Evolutionary conservation across 2,888 invertebrate genomes (phyloP).

Genomic region (Pemphredon lugubris): DNA sequence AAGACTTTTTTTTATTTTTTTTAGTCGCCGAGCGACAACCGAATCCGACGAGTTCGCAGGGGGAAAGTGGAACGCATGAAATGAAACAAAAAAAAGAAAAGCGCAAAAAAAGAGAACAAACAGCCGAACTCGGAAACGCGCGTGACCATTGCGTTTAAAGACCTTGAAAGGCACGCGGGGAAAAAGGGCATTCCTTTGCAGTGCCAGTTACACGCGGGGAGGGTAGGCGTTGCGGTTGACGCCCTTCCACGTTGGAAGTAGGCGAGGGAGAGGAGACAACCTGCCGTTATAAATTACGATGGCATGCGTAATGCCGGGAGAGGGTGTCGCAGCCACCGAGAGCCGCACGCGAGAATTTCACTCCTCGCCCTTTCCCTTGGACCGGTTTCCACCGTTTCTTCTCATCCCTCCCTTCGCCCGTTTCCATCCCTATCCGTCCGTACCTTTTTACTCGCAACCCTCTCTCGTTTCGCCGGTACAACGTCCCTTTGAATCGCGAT

Average conservation of each 20-base stretch:
- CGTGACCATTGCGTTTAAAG: conserved; percentile 44
- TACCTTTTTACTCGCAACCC: conserved; percentile 39
- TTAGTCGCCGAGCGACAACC: too few species aligned
- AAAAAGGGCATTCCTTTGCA: conserved; percentile 56
- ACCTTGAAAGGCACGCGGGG: conserved; percentile 45
- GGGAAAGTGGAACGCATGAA: too few species aligned
- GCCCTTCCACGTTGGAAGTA: conserved; percentile 49
- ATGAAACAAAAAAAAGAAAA: too few species aligned
- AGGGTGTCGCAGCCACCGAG: conserved; percentile 31
- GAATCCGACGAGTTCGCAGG: too few species aligned
- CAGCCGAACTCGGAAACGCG: too few species aligned
- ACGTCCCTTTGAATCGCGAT: too few species aligned
- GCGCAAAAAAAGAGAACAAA: too few species aligned
- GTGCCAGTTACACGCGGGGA: conserved; percentile 10
- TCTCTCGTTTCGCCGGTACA: too few species aligned
- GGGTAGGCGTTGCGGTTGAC: conserved; percentile 47
- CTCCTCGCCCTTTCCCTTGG: conserved; percentile 12
- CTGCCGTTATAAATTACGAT: conserved; percentile 59
- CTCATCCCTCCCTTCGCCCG: too few species aligned
- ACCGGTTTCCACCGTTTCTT: too few species aligned
- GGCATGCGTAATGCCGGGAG: conserved; percentile 42
- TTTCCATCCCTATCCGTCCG: conserved; percentile 32
- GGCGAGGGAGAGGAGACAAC: conserved; percentile 41
- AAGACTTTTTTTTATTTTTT: too few species aligned
- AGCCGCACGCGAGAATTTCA: conserved; percentile 32